Evolutionary conservation across 1,140 invertebrate genomes (phyloP).

Genomic region (Cepaea nemoralis): DNA sequence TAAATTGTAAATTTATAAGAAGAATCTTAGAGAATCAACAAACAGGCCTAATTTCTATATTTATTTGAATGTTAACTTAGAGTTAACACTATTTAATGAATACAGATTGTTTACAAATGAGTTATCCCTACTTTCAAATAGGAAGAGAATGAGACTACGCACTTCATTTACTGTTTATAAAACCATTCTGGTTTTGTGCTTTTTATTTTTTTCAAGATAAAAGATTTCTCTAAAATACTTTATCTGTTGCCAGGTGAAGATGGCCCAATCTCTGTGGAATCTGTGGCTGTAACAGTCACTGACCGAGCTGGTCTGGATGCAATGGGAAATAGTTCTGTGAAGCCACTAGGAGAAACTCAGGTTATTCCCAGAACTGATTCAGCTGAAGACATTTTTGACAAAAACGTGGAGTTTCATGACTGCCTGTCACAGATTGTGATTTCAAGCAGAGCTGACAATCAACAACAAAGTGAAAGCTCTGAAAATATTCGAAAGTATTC

Average conservation of each 20-base stretch:
- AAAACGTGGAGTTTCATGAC: conserved; percentile 11
- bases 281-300: neutral
- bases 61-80: too few relatives aligned
- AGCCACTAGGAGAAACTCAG: neutral
- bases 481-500: neutral
- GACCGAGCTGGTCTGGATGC: neutral
- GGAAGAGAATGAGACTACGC: too few relatives aligned
- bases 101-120: too few relatives aligned
- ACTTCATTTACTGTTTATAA: too few relatives aligned
- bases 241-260: neutral
- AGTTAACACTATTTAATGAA: too few relatives aligned
- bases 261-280: neutral
- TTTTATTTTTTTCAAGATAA: too few relatives aligned
- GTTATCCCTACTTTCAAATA: too few relatives aligned
- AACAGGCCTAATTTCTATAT: too few relatives aligned
- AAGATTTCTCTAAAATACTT: too few relatives aligned
- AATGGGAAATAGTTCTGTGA: conserved; percentile 17
- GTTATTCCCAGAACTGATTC: neutral
- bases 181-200: too few relatives aligned
- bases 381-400: neutral
- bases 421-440: neutral
- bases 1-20: too few relatives aligned
- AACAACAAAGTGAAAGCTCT: neutral
- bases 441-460: neutral
- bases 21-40: too few relatives aligned